Base-by-base conservation (phyloP, 2,113 vertebrate genomes). In the Chaetodon auriga region DNA sequence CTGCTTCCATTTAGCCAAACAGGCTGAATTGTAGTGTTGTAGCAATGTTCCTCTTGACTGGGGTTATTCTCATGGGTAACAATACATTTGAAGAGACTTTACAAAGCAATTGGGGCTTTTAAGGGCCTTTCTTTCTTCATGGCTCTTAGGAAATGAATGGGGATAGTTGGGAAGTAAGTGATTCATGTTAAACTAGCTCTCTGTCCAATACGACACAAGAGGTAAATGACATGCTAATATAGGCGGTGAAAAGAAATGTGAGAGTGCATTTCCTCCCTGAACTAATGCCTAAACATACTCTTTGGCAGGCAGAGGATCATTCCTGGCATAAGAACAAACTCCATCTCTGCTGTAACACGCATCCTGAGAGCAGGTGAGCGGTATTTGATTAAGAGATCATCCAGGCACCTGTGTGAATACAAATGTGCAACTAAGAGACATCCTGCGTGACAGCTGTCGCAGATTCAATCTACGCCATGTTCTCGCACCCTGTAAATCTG, bases 341-440 rank as follows among this genome's bases (percentile, higher is more conserved):
- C 83, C 74, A 78, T 69, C 75, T 64, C 51, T 16, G 83, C 58
- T 6, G 70, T 60, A 45, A 80, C 63, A 49, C 8, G 1, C 66
- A 71, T 77, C 78, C 82, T 43, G 54, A 79, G 78, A 87, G 84
- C 84, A 85, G 86, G 84, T 82, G 90, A 92, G 86, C 60, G 46
- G 55, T 90, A 80, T 91, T 92, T 91, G 89, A 92, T 87, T 81
- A 93, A 89, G 87, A 89, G 90, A 91, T 91, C 84, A 84, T 71
- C 54, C 81, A 75, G 74, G 81, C 64, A 73, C 80, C 87, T 68
- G 84, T 60, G 63, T 89, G 89, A 92, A 93, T 91, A 92, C 89
- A 89, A 91, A 92, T 87, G 86, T 53, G 69, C 21, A 19, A 66
- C 80, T 75, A 68, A 76, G 58, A 81, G 85, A 89, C 79, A 78